These are phyloP conservation scores for Euura saliciscinereae DNA, from an alignment of 1,140 invertebrate species.

Conservation along the genomic window DNA sequence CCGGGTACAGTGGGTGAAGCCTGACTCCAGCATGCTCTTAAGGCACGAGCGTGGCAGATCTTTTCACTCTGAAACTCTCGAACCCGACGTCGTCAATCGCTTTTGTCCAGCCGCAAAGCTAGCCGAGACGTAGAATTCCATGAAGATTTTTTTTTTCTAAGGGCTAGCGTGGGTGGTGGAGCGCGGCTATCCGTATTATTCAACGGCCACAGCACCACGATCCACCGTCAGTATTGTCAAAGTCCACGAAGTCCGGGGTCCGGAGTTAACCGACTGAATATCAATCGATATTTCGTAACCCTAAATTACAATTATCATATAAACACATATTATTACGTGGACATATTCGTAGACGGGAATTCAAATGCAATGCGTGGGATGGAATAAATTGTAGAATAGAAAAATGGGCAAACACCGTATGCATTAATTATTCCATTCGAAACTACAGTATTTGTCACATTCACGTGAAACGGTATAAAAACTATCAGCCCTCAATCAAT, in stretches of 20 bases:
- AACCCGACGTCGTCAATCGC: constrained; percentile 1
- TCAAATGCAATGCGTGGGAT: no score
- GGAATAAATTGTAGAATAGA: no score
- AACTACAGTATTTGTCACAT: no score
- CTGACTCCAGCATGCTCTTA: no score
- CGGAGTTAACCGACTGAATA: neutral
- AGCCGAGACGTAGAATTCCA: neutral
- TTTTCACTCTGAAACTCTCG: neutral
- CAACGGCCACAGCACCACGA: neutral
- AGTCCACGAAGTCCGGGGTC: neutral
- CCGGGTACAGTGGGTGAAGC: no score
- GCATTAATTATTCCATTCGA: no score
- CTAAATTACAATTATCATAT: constrained; percentile 4
- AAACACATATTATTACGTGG: no score
- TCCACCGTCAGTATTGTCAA: neutral
- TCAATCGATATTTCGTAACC: constrained; percentile 5
- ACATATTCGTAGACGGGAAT: no score
- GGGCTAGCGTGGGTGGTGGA: neutral
- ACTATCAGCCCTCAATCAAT: no score
- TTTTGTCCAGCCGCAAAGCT: neutral
- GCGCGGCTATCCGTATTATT: neutral
- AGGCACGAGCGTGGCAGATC: neutral
- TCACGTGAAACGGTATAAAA: no score
- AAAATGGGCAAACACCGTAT: no score
- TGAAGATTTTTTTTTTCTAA: neutral